Percentiles rank a stretch among this genome's conserved stretches.
Conservation (phyloP, 2,888 invertebrate species). For the Oxycera nigricornis region DNA sequence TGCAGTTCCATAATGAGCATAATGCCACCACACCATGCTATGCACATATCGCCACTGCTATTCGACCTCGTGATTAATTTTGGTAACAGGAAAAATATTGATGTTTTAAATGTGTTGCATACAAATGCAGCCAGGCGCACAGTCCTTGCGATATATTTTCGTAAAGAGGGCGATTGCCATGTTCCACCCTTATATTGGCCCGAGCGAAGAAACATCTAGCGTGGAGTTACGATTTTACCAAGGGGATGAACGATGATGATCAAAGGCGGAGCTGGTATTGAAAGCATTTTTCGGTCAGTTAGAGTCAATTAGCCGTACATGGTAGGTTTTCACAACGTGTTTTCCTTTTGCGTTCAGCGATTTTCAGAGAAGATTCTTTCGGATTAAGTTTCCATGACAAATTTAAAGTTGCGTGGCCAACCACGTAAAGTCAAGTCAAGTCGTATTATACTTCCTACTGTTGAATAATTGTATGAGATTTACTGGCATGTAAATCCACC, state of each 20-base stretch:
- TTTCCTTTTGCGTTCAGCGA: too few relatives aligned
- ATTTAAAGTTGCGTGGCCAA: too few relatives aligned
- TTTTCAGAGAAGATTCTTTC: too few relatives aligned
- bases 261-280: background rate
- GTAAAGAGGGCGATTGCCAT: background rate
- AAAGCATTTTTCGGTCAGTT: constrained; percentile 21
- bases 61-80: constrained; percentile 17
- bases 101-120: constrained; percentile 3
- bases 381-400: too few relatives aligned
- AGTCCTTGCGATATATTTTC: background rate
- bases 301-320: too few relatives aligned
- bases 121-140: constrained; percentile 1
- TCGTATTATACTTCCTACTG: too few relatives aligned
- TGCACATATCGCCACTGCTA: background rate
- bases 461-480: too few relatives aligned
- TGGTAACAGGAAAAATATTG: constrained; percentile 8
- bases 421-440: too few relatives aligned
- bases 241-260: background rate
- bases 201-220: constrained; percentile 5
- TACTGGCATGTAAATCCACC: too few relatives aligned
- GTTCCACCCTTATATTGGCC: background rate
- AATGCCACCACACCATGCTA: background rate
- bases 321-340: too few relatives aligned
- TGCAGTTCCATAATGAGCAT: background rate
- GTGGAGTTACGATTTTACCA: background rate